Percentiles rank a stretch among this genome's conserved stretches.
phyloP scores from a whole-genome alignment of 2,888 invertebrate genomes.

The Romanomermis culicivorax region DNA sequence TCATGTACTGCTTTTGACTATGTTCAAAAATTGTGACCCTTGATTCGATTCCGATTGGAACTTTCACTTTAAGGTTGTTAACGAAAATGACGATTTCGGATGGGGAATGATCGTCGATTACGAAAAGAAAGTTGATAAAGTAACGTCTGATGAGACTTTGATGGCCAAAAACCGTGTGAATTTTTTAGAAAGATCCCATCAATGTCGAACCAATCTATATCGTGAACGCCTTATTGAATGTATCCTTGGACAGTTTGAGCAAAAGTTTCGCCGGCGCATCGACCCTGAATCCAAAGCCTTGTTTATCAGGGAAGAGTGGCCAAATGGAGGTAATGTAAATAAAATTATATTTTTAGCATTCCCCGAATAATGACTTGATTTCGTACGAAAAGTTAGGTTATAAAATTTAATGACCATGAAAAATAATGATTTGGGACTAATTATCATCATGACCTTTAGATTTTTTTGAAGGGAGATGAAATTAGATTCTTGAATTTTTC shows the following conservation, averaged over 20 bases:
- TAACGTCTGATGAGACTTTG: too few species aligned
- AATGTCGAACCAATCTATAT: constrained; percentile 41
- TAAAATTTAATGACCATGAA: too few species aligned
- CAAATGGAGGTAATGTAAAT: constrained; percentile 47
- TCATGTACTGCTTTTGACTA: too few species aligned
- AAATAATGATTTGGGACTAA: too few species aligned
- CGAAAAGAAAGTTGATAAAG: constrained; percentile 41
- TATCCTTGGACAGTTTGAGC: constrained; percentile 42
- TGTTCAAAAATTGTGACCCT: too few species aligned
- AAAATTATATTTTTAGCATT: too few species aligned
- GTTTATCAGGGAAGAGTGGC: constrained; percentile 42
- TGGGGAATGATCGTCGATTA: constrained; percentile 92
- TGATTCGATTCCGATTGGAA: too few species aligned
- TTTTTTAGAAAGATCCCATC: constrained; percentile 5
- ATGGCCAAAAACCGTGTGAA: constrained; percentile 20
- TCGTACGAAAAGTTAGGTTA: too few species aligned
- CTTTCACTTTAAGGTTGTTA: constrained; percentile 19
- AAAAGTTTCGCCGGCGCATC: constrained; percentile 30
- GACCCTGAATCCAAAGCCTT: not conserved
- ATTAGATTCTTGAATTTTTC: too few species aligned
- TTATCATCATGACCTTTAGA: too few species aligned
- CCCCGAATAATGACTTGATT: too few species aligned
- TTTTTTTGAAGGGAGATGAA: too few species aligned
- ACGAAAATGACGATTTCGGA: constrained; percentile 50
- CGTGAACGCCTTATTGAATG: constrained; percentile 59